Evolutionary conservation across 2,797 vertebrate species (phyloP).

Genomic region (Malacoraja senta): DNA sequence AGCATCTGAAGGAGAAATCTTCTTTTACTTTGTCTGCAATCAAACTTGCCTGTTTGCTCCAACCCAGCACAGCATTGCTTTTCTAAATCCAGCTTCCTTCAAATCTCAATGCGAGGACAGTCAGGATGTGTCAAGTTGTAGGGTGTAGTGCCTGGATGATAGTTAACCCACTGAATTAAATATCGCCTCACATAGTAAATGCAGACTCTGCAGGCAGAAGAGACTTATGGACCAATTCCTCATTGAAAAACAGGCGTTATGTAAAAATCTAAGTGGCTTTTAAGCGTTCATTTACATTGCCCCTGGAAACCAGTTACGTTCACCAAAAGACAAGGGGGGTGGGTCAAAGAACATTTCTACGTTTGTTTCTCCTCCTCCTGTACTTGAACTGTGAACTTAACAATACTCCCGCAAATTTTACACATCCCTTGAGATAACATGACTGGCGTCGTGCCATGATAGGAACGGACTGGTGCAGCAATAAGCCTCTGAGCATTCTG

Average conservation of each 20-base stretch:
- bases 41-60: neutral
- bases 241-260: neutral
- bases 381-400: too few species aligned
- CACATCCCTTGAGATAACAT: neutral
- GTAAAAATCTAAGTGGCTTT: neutral
- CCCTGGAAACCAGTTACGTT: neutral
- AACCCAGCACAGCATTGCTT: neutral
- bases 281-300: neutral
- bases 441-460: neutral
- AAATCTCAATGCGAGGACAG: neutral
- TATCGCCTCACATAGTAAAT: neutral
- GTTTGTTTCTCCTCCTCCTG: neutral
- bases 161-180: neutral
- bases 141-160: neutral
- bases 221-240: neutral
- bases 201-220: neutral
- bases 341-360: neutral
- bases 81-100: neutral
- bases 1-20: neutral
- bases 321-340: neutral
- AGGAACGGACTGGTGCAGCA: too few species aligned
- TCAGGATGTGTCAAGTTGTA: neutral
- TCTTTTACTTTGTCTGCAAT: neutral
- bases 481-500: too few species aligned
- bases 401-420: neutral